Evolutionary conservation across 2,797 vertebrate genomes (phyloP).

Genomic region (Bufotes viridis): DNA sequence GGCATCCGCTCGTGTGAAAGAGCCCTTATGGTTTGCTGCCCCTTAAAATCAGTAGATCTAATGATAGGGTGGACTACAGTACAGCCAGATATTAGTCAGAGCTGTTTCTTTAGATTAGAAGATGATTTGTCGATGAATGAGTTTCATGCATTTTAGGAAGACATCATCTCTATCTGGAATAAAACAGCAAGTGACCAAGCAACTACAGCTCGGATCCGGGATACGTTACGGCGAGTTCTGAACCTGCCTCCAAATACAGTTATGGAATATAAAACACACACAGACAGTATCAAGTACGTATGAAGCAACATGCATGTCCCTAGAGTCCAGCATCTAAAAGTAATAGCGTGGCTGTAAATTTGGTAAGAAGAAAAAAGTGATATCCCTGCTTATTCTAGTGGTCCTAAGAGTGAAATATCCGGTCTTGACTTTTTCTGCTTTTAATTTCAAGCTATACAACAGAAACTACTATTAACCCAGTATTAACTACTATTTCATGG

Average conservation of each 20-base stretch:
- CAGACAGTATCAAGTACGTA: constrained; percentile 86
- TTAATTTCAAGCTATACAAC: not conserved
- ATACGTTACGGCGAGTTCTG: constrained; percentile 81
- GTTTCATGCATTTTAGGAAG: constrained; percentile 72
- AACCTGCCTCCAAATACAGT: constrained; percentile 86
- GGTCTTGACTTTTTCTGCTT: not conserved
- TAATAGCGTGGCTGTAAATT: too few relatives aligned
- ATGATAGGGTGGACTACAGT: not conserved
- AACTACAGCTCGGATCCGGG: constrained; percentile 81
- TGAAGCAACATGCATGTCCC: not conserved
- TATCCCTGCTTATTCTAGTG: not conserved
- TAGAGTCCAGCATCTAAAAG: not conserved
- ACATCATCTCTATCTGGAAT: constrained; percentile 86
- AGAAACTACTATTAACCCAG: not conserved
- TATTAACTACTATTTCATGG: too few relatives aligned
- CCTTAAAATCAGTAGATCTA: not conserved
- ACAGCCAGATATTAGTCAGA: not conserved
- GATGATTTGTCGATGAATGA: not conserved
- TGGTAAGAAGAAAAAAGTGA: not conserved
- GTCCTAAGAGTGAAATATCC: not conserved
- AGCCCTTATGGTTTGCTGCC: too few relatives aligned
- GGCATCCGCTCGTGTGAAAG: too few relatives aligned
- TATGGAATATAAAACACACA: constrained; percentile 86
- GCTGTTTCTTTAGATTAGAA: not conserved
- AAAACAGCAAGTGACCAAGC: constrained; percentile 84